Evolutionary conservation across 2,888 invertebrate genomes (phyloP).

Genomic region (Labia minor): DNA sequence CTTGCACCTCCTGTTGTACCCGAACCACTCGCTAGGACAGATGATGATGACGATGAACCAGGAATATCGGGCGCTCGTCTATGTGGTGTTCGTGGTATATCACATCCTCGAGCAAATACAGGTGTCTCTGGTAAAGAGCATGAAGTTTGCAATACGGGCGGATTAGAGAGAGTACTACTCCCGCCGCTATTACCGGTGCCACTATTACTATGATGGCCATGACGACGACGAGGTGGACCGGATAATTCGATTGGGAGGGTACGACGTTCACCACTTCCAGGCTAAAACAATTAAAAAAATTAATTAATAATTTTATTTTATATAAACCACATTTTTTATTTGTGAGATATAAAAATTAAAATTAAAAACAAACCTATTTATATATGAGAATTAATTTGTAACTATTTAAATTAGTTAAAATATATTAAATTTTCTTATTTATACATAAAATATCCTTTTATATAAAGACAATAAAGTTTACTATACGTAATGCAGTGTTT

Average conservation of each 20-base stretch:
- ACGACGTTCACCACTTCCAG: constrained; percentile 44
- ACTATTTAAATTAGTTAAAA: too few species aligned
- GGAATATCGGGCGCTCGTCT: constrained; percentile 51
- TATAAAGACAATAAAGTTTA: too few species aligned
- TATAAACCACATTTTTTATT: background rate
- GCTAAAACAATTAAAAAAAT: constrained; percentile 7
- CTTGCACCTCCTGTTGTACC: constrained; percentile 33
- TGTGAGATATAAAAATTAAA: background rate
- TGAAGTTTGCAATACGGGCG: constrained; percentile 61
- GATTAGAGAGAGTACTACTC: constrained; percentile 14
- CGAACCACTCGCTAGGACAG: constrained; percentile 16
- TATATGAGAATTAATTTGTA: too few species aligned
- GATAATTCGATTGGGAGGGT: constrained; percentile 62
- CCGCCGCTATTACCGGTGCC: constrained; percentile 35
- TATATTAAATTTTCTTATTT: too few species aligned
- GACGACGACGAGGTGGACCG: constrained; percentile 42
- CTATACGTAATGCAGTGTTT: too few species aligned
- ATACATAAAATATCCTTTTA: too few species aligned
- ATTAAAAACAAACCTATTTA: too few species aligned
- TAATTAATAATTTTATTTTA: background rate
- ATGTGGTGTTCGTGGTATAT: constrained; percentile 73
- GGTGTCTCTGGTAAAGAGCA: constrained; percentile 83
- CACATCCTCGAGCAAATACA: constrained; percentile 73
- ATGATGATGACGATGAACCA: constrained; percentile 27
- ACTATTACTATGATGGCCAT: constrained; percentile 45